These are phyloP conservation scores for Corticium candelabrum DNA, from an alignment of 37 sponge, comb jelly and placozoan species.

Conservation along the genomic window DNA sequence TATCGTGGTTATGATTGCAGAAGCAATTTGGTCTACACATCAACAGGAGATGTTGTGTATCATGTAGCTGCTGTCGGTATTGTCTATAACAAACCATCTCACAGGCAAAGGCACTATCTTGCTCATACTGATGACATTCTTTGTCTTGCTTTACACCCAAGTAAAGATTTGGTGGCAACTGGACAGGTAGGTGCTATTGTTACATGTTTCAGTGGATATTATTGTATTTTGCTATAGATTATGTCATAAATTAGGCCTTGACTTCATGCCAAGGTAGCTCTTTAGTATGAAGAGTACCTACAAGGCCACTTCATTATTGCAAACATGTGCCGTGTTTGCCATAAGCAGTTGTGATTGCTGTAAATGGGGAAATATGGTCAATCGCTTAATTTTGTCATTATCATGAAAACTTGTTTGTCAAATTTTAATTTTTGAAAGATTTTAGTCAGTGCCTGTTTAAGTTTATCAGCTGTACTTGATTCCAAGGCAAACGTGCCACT, in stretches of 20 bases:
- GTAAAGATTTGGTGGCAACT: constrained; percentile 41
- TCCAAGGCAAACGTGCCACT: no score
- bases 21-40: constrained; percentile 83
- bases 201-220: neutral
- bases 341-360: no score
- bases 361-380: no score
- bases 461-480: no score
- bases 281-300: no score
- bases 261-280: constrained; percentile 15
- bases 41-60: constrained; percentile 75
- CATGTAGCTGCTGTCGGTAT: constrained; percentile 95
- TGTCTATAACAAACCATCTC: constrained; percentile 59
- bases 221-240: neutral
- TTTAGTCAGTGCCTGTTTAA: no score
- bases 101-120: constrained; percentile 80
- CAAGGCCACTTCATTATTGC: no score
- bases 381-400: no score
- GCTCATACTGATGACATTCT: constrained; percentile 94
- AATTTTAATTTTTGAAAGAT: no score
- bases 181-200: constrained; percentile 23
- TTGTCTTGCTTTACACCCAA: constrained; percentile 85
- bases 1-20: constrained; percentile 97
- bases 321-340: no score
- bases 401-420: no score
- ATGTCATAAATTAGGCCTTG: neutral